Conservation (phyloP, 2,888 invertebrate species). For the Stenodema calcarata region DNA sequence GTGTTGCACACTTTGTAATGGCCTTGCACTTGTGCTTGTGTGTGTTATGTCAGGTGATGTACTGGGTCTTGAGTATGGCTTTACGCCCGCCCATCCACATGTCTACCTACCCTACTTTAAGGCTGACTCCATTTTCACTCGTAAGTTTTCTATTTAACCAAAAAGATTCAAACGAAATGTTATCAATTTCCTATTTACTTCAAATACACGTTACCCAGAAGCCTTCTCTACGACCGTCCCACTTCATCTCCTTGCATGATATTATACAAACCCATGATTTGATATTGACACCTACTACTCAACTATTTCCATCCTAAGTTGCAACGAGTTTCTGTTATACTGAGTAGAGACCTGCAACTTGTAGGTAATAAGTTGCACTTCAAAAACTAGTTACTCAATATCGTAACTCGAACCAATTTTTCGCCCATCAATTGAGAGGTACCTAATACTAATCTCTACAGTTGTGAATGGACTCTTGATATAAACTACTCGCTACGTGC, state of each 20-base stretch:
- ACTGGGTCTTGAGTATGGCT: conserved; percentile 56
- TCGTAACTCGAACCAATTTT: too few species aligned
- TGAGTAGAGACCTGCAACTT: too few species aligned
- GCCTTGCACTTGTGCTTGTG: conserved; percentile 49
- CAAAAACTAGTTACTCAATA: too few species aligned
- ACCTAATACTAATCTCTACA: too few species aligned
- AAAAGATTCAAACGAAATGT: background rate
- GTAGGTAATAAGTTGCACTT: too few species aligned
- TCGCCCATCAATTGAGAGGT: too few species aligned
- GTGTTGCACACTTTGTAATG: conserved; percentile 42
- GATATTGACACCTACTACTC: background rate
- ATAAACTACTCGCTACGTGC: too few species aligned
- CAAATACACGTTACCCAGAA: background rate
- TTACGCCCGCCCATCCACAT: conserved; percentile 71
- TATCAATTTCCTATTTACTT: background rate
- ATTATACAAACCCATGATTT: background rate
- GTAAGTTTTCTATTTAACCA: conserved; percentile 66
- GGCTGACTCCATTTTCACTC: conserved; percentile 78
- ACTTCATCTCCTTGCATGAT: background rate
- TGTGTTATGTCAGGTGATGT: conserved; percentile 56
- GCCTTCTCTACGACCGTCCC: background rate
- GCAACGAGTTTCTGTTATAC: background rate
- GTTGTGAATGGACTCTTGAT: too few species aligned
- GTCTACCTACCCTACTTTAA: conserved; percentile 82
- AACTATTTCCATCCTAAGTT: background rate